Conservation (phyloP, 2,888 invertebrate genomes). For the Athetis lepigone region DNA sequence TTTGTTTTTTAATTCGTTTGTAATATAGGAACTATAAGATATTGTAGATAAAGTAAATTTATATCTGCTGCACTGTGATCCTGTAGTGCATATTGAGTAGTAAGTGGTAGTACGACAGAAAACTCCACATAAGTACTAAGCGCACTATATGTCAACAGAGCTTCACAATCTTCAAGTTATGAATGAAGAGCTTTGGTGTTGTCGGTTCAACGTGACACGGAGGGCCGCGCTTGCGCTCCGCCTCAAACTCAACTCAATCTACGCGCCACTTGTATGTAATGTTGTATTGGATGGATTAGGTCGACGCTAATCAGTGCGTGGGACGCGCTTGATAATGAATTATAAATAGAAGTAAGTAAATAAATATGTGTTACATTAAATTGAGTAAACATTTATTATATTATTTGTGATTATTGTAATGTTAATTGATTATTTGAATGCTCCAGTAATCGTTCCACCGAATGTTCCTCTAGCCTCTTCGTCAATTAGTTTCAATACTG, state of each 20-base stretch:
- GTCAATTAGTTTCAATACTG: slow-evolving; percentile 3
- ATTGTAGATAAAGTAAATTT: no score
- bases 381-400: no score
- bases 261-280: slow-evolving; percentile 17
- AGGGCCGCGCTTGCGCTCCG: slow-evolving; percentile 3
- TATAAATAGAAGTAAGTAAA: no score
- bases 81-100: not conserved
- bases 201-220: not conserved
- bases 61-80: not conserved
- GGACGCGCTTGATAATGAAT: slow-evolving; percentile 40
- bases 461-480: not conserved
- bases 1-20: no score
- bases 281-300: slow-evolving; percentile 26
- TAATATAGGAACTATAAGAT: no score
- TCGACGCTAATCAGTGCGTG: slow-evolving; percentile 39
- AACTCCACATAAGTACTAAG: not conserved
- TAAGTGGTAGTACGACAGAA: no score
- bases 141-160: not conserved
- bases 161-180: not conserved
- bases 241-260: slow-evolving; percentile 19
- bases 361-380: slow-evolving; percentile 26
- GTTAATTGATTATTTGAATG: no score
- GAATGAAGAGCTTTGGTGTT: slow-evolving; percentile 2
- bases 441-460: not conserved
- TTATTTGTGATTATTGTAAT: no score